phyloP scores from a whole-genome alignment of 2,797 vertebrate genomes.

The Anguilla anguilla region DNA sequence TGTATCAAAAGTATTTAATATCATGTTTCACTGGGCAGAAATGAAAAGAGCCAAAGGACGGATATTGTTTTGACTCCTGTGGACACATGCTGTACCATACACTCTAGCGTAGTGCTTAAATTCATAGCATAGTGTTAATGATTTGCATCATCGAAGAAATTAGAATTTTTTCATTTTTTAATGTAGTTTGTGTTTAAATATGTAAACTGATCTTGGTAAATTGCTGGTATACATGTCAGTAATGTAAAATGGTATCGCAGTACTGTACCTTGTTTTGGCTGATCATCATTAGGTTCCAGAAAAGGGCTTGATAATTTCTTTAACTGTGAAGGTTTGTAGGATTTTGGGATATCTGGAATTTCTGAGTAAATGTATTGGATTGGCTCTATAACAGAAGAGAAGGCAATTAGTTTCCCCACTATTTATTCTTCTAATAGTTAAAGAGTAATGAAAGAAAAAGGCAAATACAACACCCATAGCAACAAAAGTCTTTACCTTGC shows the following conservation, averaged over 20 bases:
- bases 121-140: background rate
- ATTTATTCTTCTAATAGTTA: background rate
- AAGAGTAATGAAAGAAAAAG: constrained; percentile 19
- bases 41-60: background rate
- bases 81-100: background rate
- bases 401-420: constrained; percentile 27
- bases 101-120: background rate
- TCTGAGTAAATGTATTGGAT: constrained; percentile 73
- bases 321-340: constrained; percentile 66
- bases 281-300: constrained; percentile 62
- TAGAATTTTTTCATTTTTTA: background rate
- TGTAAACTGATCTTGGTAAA: background rate
- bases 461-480: constrained; percentile 24
- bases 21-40: background rate
- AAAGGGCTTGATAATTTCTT: constrained; percentile 59
- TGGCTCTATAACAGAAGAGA: constrained; percentile 70
- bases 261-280: constrained; percentile 82
- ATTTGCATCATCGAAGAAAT: background rate
- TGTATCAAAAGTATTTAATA: background rate
- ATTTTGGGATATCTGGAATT: constrained; percentile 76
- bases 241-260: background rate
- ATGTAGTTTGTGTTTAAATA: background rate
- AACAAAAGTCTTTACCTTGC: constrained; percentile 74
- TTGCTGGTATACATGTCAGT: background rate
- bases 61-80: background rate